Evolutionary conservation across 2,113 vertebrate genomes (phyloP).

Genomic region (Pogona vitticeps): DNA sequence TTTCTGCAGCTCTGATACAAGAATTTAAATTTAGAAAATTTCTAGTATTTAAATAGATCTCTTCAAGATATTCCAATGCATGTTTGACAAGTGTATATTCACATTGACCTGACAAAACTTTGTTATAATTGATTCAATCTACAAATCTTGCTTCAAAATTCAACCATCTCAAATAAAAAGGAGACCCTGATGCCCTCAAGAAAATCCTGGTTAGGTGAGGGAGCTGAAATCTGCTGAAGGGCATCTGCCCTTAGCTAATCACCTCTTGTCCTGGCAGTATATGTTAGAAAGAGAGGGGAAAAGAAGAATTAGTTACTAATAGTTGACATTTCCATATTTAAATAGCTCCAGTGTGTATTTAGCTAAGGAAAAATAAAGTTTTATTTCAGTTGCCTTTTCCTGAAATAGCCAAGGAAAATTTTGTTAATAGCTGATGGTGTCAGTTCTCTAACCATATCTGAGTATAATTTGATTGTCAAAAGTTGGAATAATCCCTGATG

Average conservation of each 20-base stretch:
- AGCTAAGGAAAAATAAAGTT: neutral
- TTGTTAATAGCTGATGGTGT: neutral
- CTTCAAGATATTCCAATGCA: neutral
- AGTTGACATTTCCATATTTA: neutral
- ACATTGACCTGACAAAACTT: neutral
- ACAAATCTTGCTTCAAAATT: conserved; percentile 28
- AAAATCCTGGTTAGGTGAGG: conserved; percentile 33
- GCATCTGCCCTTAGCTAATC: neutral
- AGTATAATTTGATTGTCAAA: neutral
- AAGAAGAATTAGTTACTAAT: neutral
- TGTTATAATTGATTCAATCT: neutral
- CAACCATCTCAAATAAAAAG: conserved; percentile 48
- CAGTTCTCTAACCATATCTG: neutral
- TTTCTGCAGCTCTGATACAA: neutral
- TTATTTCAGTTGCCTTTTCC: neutral
- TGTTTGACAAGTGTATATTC: neutral
- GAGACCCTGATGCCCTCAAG: conserved; percentile 27
- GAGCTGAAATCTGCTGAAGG: conserved; percentile 23
- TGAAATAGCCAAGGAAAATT: neutral
- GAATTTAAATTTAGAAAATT: neutral
- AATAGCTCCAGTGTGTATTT: neutral
- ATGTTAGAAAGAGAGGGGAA: neutral
- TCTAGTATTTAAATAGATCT: neutral
- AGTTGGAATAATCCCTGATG: neutral
- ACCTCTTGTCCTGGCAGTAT: neutral